Evolutionary conservation across 2,888 invertebrate species (phyloP).

Genomic region (Corbicula japonica): DNA sequence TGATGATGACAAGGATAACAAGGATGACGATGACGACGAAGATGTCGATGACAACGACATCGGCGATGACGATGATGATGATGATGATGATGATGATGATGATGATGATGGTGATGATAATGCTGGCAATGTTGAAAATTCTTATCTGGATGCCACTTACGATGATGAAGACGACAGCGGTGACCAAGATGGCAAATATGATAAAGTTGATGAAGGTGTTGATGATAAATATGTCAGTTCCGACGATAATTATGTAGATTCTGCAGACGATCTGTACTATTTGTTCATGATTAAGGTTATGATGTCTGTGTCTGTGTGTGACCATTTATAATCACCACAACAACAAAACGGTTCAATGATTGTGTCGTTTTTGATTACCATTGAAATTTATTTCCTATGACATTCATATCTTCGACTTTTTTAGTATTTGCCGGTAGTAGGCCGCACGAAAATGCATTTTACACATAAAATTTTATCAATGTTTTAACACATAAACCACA

Average conservation of each 20-base stretch:
- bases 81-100: slow-evolving; percentile 36
- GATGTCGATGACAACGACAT: slow-evolving; percentile 14
- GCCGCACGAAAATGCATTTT: neutral
- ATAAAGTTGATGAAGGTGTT: too few relatives aligned
- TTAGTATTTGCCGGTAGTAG: neutral
- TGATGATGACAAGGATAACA: slow-evolving; percentile 21
- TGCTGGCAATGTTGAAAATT: too few relatives aligned
- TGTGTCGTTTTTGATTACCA: neutral
- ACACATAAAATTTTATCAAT: neutral
- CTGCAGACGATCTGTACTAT: too few relatives aligned
- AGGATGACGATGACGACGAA: slow-evolving; percentile 25
- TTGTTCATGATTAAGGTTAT: too few relatives aligned
- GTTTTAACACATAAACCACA: slow-evolving; percentile 8
- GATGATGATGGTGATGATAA: slow-evolving; percentile 24
- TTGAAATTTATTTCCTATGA: slow-evolving; percentile 13
- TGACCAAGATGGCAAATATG: too few relatives aligned
- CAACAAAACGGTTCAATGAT: too few relatives aligned
- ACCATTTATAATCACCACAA: too few relatives aligned
- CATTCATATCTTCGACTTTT: slow-evolving; percentile 9
- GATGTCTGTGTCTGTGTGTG: too few relatives aligned
- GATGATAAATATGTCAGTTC: too few relatives aligned
- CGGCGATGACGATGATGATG: slow-evolving; percentile 16
- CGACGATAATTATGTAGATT: too few relatives aligned
- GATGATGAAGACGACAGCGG: too few relatives aligned
- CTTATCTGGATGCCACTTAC: too few relatives aligned